Conservation (phyloP, 2,888 invertebrate species). For the Rhorus exstirpatorius region DNA sequence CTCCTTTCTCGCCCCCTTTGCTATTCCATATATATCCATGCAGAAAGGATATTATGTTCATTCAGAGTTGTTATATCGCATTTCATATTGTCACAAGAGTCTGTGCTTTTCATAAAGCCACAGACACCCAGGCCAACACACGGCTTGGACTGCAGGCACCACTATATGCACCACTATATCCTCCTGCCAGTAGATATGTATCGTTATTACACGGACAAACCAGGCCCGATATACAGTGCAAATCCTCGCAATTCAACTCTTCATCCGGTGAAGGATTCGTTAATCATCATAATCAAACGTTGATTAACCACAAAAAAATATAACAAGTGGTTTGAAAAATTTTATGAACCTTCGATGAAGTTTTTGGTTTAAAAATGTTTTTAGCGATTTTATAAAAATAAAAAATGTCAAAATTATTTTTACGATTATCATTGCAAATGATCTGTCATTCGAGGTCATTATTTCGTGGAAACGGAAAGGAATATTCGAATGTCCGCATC, state of each 20-base stretch:
- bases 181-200: slow-evolving; percentile 2
- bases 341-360: too few relatives aligned
- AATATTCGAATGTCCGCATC: too few relatives aligned
- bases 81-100: slow-evolving; percentile 35
- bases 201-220: slow-evolving; percentile 2
- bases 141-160: slow-evolving; percentile 29
- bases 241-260: slow-evolving; percentile 1
- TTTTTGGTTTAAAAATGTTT: too few relatives aligned
- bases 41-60: slow-evolving; percentile 41
- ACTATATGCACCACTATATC: too few relatives aligned
- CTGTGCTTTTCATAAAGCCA: slow-evolving; percentile 46
- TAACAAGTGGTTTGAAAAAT: too few relatives aligned
- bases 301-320: too few relatives aligned
- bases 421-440: too few relatives aligned
- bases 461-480: too few relatives aligned
- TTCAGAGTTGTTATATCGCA: slow-evolving; percentile 36
- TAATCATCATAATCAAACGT: too few relatives aligned
- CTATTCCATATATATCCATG: slow-evolving; percentile 34
- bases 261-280: neutral
- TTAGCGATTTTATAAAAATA: too few relatives aligned
- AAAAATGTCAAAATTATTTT: too few relatives aligned
- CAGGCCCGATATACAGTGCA: neutral
- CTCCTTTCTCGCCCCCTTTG: slow-evolving; percentile 13
- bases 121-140: slow-evolving; percentile 21
- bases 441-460: too few relatives aligned